These are phyloP conservation scores for Drosophila lutescens DNA, from an alignment of 2,888 invertebrate genomes.

Conservation along the genomic window DNA sequence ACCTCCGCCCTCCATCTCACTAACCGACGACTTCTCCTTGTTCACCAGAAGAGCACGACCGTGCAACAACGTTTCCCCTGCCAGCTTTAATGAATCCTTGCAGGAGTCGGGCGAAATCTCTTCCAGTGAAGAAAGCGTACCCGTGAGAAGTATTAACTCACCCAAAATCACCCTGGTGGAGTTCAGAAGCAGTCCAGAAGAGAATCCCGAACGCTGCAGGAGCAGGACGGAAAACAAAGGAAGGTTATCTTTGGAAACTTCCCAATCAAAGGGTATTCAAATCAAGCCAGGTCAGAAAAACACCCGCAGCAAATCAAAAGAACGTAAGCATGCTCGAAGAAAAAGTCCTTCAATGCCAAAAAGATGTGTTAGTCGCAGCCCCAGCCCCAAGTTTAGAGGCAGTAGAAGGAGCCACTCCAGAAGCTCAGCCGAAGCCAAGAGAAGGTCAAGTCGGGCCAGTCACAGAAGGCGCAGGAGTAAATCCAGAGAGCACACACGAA, in stretches of 20 bases:
- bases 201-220: background rate
- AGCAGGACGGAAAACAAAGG: background rate
- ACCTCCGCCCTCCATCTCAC: conserved; percentile 24
- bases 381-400: background rate
- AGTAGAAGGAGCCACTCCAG: background rate
- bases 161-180: too few relatives aligned
- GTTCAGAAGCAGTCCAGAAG: background rate
- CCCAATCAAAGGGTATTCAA: background rate
- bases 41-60: conserved; percentile 21
- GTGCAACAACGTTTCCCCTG: background rate
- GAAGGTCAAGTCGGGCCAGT: too few relatives aligned
- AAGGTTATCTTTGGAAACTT: too few relatives aligned
- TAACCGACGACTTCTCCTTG: conserved; percentile 21
- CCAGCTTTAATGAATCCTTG: background rate
- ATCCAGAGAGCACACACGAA: background rate
- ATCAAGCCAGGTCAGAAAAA: too few relatives aligned
- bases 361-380: background rate
- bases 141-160: background rate
- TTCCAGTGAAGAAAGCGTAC: background rate
- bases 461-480: background rate
- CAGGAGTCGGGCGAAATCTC: background rate
- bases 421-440: background rate
- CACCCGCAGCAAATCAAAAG: background rate
- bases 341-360: background rate
- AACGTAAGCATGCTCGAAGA: background rate